Base-by-base conservation (phyloP, 1,140 invertebrate species). In the Hycleus phaleratus region DNA sequence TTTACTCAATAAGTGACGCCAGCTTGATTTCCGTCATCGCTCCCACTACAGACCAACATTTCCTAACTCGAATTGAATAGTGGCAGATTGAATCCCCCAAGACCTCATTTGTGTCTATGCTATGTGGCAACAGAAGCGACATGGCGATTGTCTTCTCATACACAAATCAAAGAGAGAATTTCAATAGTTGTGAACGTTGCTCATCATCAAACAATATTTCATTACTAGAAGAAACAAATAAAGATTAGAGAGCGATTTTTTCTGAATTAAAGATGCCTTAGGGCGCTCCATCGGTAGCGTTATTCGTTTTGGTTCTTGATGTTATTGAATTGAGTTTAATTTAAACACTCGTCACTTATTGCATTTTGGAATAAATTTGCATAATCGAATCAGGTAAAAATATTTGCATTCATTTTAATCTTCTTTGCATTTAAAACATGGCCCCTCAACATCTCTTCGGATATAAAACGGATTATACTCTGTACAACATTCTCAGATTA, bases 1-100 rank as follows among this genome's bases (percentile, higher is more conserved):
- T 56, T 56, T 56, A 56, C 46, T 56, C 54, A 56, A 56, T 56
- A 56, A 56, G 54, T 48, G 54, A 47, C 54, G 46, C 54, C 54
- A 49, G 54, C 46, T 48, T 56, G 54, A 56, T 47, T 46, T 48
- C 46, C 40, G 32, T 32, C 46, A 56, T 56, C 53, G 40, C 53
- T 18, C 18, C 18, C 18, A 18, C 18, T 18, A 18, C 18, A 18
- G 18, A 1, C 18, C 18, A 18, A 18, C 18, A 18, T 32, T 32
- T 42, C 25, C 54, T 49, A 56, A 56, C 54, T 43, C 39, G 54
- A 56, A 56, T 56, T 56, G 46, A 56, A 56, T 56, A 26, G 54
- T 38, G 54, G 54, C 54, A 56, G 54, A 56, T 56, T 56, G 54
- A 49, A 49, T 42, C 54, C 46, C 32, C 40, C 38, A 5, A 26